Base-by-base conservation (phyloP, 2,797 vertebrate species). In the Urosaurus nigricauda region DNA sequence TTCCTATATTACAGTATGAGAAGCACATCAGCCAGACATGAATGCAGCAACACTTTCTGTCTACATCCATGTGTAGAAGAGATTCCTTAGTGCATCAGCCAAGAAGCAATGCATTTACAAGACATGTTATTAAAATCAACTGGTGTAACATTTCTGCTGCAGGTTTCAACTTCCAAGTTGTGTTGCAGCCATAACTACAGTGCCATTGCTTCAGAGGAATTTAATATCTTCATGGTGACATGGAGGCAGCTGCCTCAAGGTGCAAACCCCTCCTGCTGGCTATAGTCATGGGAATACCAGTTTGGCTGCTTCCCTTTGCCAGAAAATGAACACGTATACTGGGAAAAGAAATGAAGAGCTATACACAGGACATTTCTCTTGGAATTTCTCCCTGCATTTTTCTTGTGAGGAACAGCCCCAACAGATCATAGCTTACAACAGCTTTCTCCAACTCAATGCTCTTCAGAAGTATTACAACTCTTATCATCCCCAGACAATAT, bases 211-310 rank as follows among this genome's bases (percentile, higher is more conserved):
- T 56, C 29, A 6, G 75, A 84, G 51, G 88, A 71, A 85, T 79
- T 89, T 85, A 84, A 88, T 88, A 60, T 63, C 13, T 79, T 58
- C 63, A 3, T 68, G 63, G 63, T 84, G 82, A 88, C 74, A 88
- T 2, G 7, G 65, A 88, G 87, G 82, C 87, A 75, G 87, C 65
- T 79, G 82, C 82, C 87, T 35, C 63, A 43, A 88, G 87, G 74
- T 56, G 83, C 51, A 16, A 89, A 79, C 75, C 21, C 53, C 32
- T 84, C 75, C 82, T 85, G 60, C 40, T 68, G 51, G 26, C 11
- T 47, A 13, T 16, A 37, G 43, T 37, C 19, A 51, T n/a, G 32
- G 65, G 63, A 73, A 60, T 26, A 79, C 83, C 13, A 79, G 88
- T 60, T 79, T 29, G 83, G 65, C 70, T 24, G 47, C 83, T 89